phyloP scores from a whole-genome alignment of 2,888 invertebrate species.

The Oxystoma pomonae region DNA sequence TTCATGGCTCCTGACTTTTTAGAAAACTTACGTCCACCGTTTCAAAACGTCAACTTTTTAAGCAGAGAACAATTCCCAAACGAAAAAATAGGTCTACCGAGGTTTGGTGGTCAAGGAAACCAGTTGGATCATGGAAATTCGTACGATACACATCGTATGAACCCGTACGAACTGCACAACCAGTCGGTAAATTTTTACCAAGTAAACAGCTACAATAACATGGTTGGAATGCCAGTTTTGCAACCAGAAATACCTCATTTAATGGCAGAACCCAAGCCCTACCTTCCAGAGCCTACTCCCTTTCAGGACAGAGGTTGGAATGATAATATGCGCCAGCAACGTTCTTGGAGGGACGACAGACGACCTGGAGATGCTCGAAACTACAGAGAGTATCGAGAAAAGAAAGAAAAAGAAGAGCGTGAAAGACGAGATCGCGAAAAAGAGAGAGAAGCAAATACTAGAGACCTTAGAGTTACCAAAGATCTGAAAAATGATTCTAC shows the following conservation, averaged over 20 bases:
- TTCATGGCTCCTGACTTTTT: not conserved
- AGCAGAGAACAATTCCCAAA: not conserved
- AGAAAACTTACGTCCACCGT: not conserved
- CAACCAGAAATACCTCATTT: conserved; percentile 7
- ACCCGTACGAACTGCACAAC: not conserved
- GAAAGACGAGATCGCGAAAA: conserved; percentile 12
- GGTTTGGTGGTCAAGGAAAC: not conserved
- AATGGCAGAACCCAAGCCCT: conserved; percentile 10
- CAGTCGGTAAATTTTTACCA: not conserved
- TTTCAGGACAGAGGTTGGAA: conserved; percentile 13
- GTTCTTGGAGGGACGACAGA: conserved; percentile 20
- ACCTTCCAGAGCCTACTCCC: conserved; percentile 12
- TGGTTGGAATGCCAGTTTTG: not conserved
- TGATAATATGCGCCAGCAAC: conserved; percentile 12
- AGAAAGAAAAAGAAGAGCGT: conserved; percentile 26
- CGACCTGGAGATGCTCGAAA: conserved; percentile 29
- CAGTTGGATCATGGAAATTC: not conserved
- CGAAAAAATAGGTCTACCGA: not conserved
- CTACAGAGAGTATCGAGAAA: conserved; percentile 32
- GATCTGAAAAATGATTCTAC: not conserved
- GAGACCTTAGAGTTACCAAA: not conserved
- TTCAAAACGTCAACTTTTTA: not conserved
- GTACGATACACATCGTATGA: not conserved
- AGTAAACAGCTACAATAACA: not conserved
- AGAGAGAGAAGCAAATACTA: conserved; percentile 4